Evolutionary conservation across 2,888 invertebrate genomes (phyloP).

Genomic region (Pristionchus arcanus): DNA sequence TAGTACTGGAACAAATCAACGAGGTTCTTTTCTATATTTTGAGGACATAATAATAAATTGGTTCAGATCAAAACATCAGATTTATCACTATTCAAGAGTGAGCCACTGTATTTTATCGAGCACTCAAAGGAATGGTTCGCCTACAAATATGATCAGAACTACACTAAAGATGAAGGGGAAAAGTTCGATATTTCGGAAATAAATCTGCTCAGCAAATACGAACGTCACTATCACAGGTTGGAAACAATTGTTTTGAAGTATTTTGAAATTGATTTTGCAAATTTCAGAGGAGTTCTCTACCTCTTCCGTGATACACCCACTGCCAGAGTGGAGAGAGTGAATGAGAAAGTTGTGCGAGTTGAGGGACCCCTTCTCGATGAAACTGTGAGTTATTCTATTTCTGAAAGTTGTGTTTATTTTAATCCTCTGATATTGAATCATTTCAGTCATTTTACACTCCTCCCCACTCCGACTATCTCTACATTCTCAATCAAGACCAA

Average conservation of each 20-base stretch:
- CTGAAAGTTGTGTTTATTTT: not conserved
- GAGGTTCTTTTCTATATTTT: not conserved
- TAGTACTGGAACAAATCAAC: not conserved
- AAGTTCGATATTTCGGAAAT: not conserved
- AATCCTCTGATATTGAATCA: not conserved
- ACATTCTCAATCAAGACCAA: not conserved
- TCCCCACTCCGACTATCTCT: not conserved
- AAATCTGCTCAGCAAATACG: constrained; percentile 2
- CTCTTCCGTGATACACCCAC: not conserved
- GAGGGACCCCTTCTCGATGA: not conserved
- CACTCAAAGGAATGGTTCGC: too few species aligned
- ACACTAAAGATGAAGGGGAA: too few species aligned
- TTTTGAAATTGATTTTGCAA: not conserved
- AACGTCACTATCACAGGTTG: not conserved
- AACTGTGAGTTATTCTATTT: not conserved
- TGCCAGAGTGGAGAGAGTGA: not conserved
- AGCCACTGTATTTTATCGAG: too few species aligned
- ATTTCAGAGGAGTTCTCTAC: not conserved
- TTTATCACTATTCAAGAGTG: not conserved
- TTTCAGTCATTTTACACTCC: not conserved
- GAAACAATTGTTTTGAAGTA: not conserved
- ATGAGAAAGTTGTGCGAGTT: not conserved
- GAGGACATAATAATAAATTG: not conserved
- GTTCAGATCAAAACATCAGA: not conserved
- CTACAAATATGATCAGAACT: too few species aligned